phyloP scores from a whole-genome alignment of 1,140 invertebrate species.

The Acromyrmex charruanus region DNA sequence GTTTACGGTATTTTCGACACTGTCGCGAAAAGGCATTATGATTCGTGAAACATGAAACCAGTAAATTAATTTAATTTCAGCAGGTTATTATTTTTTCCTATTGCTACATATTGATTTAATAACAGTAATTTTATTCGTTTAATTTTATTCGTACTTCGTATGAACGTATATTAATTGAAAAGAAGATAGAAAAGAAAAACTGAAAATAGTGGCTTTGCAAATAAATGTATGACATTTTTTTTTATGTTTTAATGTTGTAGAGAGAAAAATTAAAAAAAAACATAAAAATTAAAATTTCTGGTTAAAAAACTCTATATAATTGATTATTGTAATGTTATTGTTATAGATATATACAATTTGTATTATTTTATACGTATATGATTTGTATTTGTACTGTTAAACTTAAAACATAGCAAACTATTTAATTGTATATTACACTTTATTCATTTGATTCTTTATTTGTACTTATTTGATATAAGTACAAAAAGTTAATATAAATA shows the following conservation, averaged over 20 bases:
- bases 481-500: neutral
- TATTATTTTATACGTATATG: neutral
- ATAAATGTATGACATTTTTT: neutral
- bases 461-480: neutral
- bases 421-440: neutral
- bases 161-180: constrained; percentile 12
- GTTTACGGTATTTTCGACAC: constrained; percentile 49
- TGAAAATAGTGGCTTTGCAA: neutral
- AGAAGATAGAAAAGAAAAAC: neutral
- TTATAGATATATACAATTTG: too few relatives aligned
- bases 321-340: neutral
- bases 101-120: constrained; percentile 11
- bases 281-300: neutral
- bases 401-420: neutral
- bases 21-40: constrained; percentile 36
- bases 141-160: neutral
- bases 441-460: neutral
- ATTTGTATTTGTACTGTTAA: too few relatives aligned
- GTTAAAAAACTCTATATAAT: neutral
- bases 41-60: neutral
- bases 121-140: constrained; percentile 1
- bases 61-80: neutral
- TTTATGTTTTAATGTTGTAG: neutral
- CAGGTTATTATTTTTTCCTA: neutral
- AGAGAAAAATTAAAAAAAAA: neutral